These are phyloP conservation scores for Chlorops oryzae DNA, from an alignment of 1,140 invertebrate species.

Conservation along the genomic window DNA sequence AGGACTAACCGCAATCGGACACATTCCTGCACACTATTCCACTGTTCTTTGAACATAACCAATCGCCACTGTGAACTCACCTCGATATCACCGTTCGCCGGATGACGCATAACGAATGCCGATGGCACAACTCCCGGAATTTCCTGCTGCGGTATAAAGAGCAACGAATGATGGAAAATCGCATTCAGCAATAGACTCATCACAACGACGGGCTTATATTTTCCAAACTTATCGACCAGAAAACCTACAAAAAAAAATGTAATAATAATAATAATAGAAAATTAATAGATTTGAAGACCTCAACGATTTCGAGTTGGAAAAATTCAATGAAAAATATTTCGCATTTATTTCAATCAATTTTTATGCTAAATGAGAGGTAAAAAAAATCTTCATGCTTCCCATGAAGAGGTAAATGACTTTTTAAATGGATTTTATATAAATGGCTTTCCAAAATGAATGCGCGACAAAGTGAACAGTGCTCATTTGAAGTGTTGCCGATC, in stretches of 20 bases:
- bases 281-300: no score
- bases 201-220: conserved; percentile 72
- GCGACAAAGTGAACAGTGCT: no score
- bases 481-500: no score
- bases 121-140: conserved; percentile 63
- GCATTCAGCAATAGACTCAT: conserved; percentile 66
- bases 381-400: no score
- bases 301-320: no score
- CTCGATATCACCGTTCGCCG: conserved; percentile 60
- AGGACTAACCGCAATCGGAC: no score
- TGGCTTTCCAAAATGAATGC: no score
- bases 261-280: conserved; percentile 28
- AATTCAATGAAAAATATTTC: no score
- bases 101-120: conserved; percentile 66
- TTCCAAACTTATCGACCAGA: conserved; percentile 72
- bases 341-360: no score
- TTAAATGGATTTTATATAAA: no score
- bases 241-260: conserved; percentile 53
- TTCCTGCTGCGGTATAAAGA: conserved; percentile 68
- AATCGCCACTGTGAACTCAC: conserved; percentile 49
- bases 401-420: no score
- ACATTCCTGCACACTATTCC: background rate
- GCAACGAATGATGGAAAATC: conserved; percentile 64
- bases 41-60: background rate
- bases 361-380: no score